These are phyloP conservation scores for Aradophagus sp. DNA, from an alignment of 1,140 invertebrate species.

Conservation along the genomic window DNA sequence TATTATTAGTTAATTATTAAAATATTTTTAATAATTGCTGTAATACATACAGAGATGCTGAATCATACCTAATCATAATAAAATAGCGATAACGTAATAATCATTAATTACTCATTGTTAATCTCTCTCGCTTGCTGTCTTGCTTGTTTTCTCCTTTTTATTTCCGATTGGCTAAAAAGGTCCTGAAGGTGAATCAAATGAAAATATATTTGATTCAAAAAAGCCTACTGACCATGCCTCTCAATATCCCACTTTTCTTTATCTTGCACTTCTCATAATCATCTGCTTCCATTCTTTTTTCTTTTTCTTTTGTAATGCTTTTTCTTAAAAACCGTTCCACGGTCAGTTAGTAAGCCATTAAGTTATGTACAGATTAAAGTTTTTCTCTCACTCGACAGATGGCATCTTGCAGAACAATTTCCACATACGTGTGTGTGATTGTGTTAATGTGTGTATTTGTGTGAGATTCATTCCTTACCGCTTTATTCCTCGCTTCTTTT, in stretches of 20 bases:
- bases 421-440: slow-evolving; percentile 4
- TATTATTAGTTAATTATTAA: slow-evolving; percentile 65
- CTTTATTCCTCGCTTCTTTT: slow-evolving; percentile 9
- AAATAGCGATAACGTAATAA: slow-evolving; percentile 63
- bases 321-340: slow-evolving; percentile 59
- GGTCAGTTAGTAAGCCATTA: slow-evolving; percentile 65
- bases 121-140: slow-evolving; percentile 27
- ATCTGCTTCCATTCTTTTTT: not conserved
- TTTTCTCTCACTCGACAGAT: slow-evolving; percentile 58
- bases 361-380: slow-evolving; percentile 66
- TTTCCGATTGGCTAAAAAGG: slow-evolving; percentile 10
- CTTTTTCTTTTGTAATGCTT: slow-evolving; percentile 45
- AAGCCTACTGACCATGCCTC: slow-evolving; percentile 20
- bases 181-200: slow-evolving; percentile 11
- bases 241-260: too few species aligned
- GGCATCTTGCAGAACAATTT: slow-evolving; percentile 59
- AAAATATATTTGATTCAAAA: slow-evolving; percentile 25
- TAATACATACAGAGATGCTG: slow-evolving; percentile 62
- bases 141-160: slow-evolving; percentile 11
- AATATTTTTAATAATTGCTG: slow-evolving; percentile 65
- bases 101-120: slow-evolving; percentile 61
- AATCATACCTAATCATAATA: slow-evolving; percentile 60
- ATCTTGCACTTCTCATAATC: slow-evolving; percentile 27
- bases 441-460: slow-evolving; percentile 16
- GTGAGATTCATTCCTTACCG: slow-evolving; percentile 9